Evolutionary conservation across 1,140 invertebrate species (phyloP).

Genomic region (Apis dorsata): DNA sequence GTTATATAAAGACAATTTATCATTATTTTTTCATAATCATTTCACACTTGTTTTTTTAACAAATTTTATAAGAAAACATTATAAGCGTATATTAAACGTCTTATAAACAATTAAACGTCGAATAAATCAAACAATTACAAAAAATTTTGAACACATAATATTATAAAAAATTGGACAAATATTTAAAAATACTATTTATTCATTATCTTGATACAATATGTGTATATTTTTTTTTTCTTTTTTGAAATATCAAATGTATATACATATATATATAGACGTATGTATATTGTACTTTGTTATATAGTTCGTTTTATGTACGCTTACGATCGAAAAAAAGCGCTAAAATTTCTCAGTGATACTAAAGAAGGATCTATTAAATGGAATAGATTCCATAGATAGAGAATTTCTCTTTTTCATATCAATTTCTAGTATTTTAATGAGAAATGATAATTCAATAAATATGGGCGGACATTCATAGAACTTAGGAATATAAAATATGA

Average conservation of each 20-base stretch:
- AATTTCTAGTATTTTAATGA: constrained; percentile 49
- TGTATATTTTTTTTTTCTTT: not conserved
- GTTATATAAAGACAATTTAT: not conserved
- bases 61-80: constrained; percentile 12
- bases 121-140: not conserved
- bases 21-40: not conserved
- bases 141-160: not conserved
- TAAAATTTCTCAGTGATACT: constrained; percentile 36
- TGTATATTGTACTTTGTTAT: constrained; percentile 15
- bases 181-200: not conserved
- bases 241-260: not conserved
- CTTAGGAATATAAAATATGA: constrained; percentile 14
- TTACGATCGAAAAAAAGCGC: constrained; percentile 17
- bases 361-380: constrained; percentile 31
- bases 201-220: not conserved
- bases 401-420: constrained; percentile 48
- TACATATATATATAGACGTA: not conserved
- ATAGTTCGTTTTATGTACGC: constrained; percentile 19
- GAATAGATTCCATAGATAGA: constrained; percentile 28
- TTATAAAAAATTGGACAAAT: constrained; percentile 1
- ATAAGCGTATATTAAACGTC: not conserved
- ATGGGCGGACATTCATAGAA: constrained; percentile 20
- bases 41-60: not conserved
- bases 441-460: constrained; percentile 4
- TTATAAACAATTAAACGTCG: not conserved